Evolutionary conservation across 2,888 invertebrate genomes (phyloP).

Genomic region (Mesorhabditis sp.): DNA sequence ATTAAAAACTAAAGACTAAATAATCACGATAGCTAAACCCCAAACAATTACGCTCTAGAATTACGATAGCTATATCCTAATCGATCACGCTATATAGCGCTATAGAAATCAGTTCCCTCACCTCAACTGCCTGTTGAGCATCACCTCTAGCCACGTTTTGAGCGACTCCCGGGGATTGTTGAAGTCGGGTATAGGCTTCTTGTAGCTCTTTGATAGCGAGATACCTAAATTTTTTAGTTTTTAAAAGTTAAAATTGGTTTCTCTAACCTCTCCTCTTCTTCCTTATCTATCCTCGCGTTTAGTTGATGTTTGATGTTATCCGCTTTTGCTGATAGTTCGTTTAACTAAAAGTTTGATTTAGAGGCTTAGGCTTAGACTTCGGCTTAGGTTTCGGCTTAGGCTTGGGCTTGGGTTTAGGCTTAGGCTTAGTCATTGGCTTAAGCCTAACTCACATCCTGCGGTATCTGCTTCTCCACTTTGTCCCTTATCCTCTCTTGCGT

Average conservation of each 20-base stretch:
- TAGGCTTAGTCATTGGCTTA: not conserved
- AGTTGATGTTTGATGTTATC: slow-evolving; percentile 55
- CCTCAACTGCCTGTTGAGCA: not conserved
- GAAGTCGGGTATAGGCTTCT: slow-evolving; percentile 50
- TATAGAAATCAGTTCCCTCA: not conserved
- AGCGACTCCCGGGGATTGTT: slow-evolving; percentile 11
- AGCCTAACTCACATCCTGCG: slow-evolving; percentile 43
- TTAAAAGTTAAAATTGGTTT: slow-evolving; percentile 7
- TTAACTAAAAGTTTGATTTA: slow-evolving; percentile 30
- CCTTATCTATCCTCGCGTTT: slow-evolving; percentile 51
- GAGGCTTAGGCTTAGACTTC: too few relatives aligned
- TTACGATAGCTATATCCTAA: too few relatives aligned
- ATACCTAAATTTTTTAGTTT: slow-evolving; percentile 32
- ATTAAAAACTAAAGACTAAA: too few relatives aligned
- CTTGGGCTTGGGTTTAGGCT: too few relatives aligned
- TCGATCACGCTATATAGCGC: too few relatives aligned
- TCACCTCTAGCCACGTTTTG: not conserved
- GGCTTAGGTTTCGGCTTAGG: too few relatives aligned
- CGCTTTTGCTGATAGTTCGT: slow-evolving; percentile 53
- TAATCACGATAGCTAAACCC: too few relatives aligned
- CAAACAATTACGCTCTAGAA: too few relatives aligned
- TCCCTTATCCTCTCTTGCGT: slow-evolving; percentile 51
- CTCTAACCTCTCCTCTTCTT: slow-evolving; percentile 51
- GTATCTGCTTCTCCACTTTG: slow-evolving; percentile 56
- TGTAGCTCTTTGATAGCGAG: slow-evolving; percentile 54